phyloP scores from a whole-genome alignment of 37 sponge, comb jelly and placozoan species.

The Beroe forskalii region DNA sequence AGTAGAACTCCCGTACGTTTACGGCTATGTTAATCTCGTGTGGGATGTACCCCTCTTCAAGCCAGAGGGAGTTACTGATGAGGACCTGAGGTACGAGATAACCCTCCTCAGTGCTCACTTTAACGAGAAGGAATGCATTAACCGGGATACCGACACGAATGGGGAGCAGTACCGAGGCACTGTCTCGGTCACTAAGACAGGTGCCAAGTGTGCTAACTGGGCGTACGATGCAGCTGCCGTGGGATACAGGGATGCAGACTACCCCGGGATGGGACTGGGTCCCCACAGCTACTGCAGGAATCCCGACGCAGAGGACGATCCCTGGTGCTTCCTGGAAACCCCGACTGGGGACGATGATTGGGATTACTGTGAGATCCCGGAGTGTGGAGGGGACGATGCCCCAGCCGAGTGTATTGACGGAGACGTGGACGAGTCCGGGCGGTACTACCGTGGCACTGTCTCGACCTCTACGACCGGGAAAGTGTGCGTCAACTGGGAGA shows the following conservation, averaged over 20 bases:
- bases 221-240: not conserved
- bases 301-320: slow-evolving; percentile 2
- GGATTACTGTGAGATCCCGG: not conserved
- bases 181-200: not conserved
- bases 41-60: not conserved
- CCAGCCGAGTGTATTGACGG: too few species aligned
- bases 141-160: not conserved
- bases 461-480: too few species aligned
- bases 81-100: not conserved
- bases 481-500: not conserved
- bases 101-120: not conserved
- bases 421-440: not conserved
- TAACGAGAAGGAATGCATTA: not conserved
- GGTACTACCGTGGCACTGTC: too few species aligned
- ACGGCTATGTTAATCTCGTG: too few species aligned
- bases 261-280: not conserved
- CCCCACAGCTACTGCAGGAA: slow-evolving; percentile 3
- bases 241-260: not conserved
- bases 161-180: not conserved
- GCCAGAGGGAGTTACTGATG: not conserved
- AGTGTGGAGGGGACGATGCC: not conserved
- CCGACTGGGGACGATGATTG: not conserved
- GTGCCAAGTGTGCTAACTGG: not conserved
- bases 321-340: not conserved
- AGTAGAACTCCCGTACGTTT: too few species aligned